Evolutionary conservation across 2,113 vertebrate species (phyloP).

Genomic region (Meleagris gallopavo): DNA sequence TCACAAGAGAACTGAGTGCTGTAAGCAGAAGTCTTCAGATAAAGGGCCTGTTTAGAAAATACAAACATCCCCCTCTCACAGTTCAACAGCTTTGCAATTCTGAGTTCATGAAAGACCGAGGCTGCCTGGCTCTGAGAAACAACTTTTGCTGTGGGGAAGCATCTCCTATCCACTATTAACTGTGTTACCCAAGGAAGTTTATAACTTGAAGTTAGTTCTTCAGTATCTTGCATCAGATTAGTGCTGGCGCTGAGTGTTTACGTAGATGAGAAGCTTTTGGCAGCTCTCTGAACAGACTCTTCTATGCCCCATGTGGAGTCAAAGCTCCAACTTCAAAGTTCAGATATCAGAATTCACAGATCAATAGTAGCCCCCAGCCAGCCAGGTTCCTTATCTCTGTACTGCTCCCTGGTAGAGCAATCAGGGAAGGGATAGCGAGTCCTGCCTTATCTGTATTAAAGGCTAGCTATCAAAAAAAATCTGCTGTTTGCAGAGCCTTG

Average conservation of each 20-base stretch:
- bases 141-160: rapidly evolving
- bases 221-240: not conserved
- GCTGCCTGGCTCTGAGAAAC: not conserved
- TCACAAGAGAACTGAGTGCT: rapidly evolving
- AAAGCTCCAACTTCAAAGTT: not conserved
- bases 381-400: not conserved
- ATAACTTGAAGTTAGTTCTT: not conserved
- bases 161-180: rapidly evolving
- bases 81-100: not conserved
- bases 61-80: not conserved
- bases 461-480: not conserved
- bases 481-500: not conserved
- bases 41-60: not conserved
- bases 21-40: not conserved
- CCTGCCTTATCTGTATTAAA: not conserved
- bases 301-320: not conserved
- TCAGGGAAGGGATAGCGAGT: not conserved
- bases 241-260: not conserved
- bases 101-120: not conserved
- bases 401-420: not conserved
- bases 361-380: not conserved
- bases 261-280: not conserved
- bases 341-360: not conserved
- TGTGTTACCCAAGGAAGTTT: rapidly evolving
- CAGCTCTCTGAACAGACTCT: not conserved